phyloP scores from a whole-genome alignment of 2,113 vertebrate genomes.

The Salminus brasiliensis region DNA sequence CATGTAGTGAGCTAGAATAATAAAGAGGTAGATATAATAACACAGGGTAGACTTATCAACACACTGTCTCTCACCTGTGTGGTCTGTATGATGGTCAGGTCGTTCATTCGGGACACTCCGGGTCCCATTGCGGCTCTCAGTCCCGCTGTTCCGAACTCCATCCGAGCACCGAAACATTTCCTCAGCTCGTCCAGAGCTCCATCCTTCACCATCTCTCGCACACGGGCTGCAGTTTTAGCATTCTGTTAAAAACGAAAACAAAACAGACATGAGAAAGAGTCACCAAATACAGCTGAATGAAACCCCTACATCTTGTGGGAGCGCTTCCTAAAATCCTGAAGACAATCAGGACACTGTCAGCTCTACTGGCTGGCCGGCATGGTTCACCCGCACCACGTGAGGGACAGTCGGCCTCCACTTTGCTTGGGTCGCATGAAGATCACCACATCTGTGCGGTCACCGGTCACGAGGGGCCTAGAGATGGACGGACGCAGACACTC shows the following conservation, averaged over 20 bases:
- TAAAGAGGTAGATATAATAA: too few relatives aligned
- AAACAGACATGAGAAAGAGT: background rate
- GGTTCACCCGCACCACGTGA: too few relatives aligned
- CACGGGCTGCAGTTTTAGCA: conserved; percentile 79
- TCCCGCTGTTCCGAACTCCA: conserved; percentile 97
- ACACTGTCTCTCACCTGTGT: conserved; percentile 73
- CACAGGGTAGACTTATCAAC: too few relatives aligned
- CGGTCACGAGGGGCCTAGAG: too few relatives aligned
- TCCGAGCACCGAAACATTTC: conserved; percentile 86
- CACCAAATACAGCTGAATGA: too few relatives aligned
- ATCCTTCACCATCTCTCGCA: conserved; percentile 80
- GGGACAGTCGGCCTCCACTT: background rate
- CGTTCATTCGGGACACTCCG: conserved; percentile 90
- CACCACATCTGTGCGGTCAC: too few relatives aligned
- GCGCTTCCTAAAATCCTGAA: too few relatives aligned
- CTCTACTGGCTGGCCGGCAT: too few relatives aligned
- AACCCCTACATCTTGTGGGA: too few relatives aligned
- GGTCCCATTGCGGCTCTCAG: conserved; percentile 92
- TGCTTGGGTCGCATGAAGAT: background rate
- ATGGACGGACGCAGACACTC: background rate
- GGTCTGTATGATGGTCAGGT: conserved; percentile 96
- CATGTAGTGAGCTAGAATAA: too few relatives aligned
- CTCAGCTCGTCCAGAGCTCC: conserved; percentile 77
- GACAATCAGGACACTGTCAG: too few relatives aligned
- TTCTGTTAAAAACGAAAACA: conserved; percentile 83